Conservation (phyloP, 1,140 invertebrate genomes). For the Himalopsyche phryganea region DNA sequence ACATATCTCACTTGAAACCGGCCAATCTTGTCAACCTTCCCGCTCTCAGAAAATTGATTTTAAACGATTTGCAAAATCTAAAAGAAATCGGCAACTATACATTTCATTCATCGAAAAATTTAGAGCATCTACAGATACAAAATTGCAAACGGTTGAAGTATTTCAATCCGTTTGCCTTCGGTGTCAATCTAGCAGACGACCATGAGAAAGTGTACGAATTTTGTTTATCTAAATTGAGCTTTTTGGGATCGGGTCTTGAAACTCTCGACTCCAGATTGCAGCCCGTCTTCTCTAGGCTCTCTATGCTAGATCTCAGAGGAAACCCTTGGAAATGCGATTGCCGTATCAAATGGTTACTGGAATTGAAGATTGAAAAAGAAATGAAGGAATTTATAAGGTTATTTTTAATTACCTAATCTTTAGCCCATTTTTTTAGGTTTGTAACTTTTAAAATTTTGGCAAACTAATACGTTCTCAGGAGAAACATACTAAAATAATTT, state of each 20-base stretch:
- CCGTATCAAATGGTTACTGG: constrained; percentile 42
- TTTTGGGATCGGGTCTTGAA: constrained; percentile 41
- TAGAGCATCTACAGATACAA: constrained; percentile 42
- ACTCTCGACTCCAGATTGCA: constrained; percentile 38
- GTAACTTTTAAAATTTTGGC: too few species aligned
- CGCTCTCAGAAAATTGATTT: constrained; percentile 40
- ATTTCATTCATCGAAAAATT: constrained; percentile 39
- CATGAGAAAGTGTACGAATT: constrained; percentile 43
- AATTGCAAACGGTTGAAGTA: constrained; percentile 43
- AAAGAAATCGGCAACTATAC: constrained; percentile 39
- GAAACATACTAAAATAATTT: too few species aligned
- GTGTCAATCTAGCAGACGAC: constrained; percentile 41
- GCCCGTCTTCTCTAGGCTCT: constrained; percentile 40
- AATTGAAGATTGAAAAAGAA: constrained; percentile 39
- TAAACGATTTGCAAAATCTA: constrained; percentile 44
- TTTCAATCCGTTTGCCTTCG: constrained; percentile 43
- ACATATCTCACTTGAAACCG: constrained; percentile 39
- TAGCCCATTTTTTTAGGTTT: too few species aligned
- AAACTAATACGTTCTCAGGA: too few species aligned
- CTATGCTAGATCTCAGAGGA: constrained; percentile 43
- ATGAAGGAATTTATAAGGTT: constrained; percentile 45
- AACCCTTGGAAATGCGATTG: constrained; percentile 50
- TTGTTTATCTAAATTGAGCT: constrained; percentile 39
- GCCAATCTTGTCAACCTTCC: constrained; percentile 43
- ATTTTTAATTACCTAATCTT: too few species aligned